Evolutionary conservation across 92 coral and sea anemone species (phyloP).

Genomic region (Palythoa grandis): DNA sequence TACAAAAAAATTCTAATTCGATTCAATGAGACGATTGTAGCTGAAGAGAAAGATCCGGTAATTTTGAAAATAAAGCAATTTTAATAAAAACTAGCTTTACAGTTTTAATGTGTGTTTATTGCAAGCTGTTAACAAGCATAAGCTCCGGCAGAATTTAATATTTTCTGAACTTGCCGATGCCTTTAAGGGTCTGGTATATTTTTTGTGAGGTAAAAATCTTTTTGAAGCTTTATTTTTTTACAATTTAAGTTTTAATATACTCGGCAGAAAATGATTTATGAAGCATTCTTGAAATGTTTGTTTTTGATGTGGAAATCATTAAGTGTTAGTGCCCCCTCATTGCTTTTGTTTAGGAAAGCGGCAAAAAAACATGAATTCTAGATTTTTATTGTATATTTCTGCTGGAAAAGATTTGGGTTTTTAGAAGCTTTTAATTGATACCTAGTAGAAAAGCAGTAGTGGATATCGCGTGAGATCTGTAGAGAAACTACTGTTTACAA

Average conservation of each 20-base stretch:
- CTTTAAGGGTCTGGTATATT: no score
- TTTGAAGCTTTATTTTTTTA: no score
- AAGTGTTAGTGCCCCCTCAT: neutral
- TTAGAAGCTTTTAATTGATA: neutral
- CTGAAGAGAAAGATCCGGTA: slow-evolving; percentile 72
- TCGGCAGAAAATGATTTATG: neutral
- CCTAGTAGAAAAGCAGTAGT: neutral
- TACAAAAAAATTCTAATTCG: slow-evolving; percentile 41
- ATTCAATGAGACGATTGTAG: slow-evolving; percentile 58
- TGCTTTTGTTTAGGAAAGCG: neutral
- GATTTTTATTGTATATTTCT: neutral
- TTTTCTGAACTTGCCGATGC: neutral
- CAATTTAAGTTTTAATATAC: neutral
- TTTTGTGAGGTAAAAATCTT: no score
- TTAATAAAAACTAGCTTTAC: slow-evolving; percentile 47
- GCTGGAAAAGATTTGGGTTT: neutral
- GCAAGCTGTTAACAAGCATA: slow-evolving; percentile 27
- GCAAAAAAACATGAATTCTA: neutral
- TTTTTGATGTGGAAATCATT: no score
- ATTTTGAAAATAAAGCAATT: slow-evolving; percentile 86
- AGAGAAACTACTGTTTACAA: slow-evolving; percentile 54
- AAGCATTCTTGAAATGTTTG: neutral
- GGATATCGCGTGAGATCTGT: neutral
- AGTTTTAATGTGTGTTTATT: slow-evolving; percentile 31
- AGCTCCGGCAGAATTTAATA: slow-evolving; percentile 3